A percentile compares a stretch with the other conserved stretches of the same genome.
These are phyloP conservation scores for Amaurobius ferox DNA, from an alignment of 2,888 invertebrate genomes.

Conservation along the genomic window DNA sequence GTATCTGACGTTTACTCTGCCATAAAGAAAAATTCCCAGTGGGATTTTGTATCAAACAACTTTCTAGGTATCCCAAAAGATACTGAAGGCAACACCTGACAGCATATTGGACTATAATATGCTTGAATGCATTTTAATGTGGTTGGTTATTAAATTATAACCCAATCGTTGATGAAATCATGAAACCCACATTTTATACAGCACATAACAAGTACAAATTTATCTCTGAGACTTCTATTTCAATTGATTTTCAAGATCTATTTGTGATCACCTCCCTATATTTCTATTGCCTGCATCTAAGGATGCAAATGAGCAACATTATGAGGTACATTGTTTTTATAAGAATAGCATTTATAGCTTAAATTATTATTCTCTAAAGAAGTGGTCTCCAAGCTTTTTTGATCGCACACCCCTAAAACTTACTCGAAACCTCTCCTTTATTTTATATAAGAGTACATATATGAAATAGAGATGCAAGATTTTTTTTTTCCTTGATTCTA, in stretches of 20 bases:
- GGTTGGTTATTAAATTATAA: not conserved
- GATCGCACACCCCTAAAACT: no score
- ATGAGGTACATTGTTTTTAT: not conserved
- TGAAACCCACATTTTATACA: not conserved
- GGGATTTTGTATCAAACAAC: conserved; percentile 46
- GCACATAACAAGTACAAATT: conserved; percentile 13
- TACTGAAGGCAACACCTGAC: conserved; percentile 41
- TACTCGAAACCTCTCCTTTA: no score
- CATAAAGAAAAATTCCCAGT: conserved; percentile 43
- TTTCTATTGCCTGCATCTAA: not conserved
- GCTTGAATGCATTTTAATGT: conserved; percentile 1
- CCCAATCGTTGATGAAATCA: not conserved
- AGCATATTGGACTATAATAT: not conserved
- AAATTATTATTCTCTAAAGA: no score
- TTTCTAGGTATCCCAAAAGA: conserved; percentile 54
- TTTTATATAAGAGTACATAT: no score
- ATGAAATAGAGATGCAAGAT: no score
- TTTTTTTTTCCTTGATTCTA: no score
- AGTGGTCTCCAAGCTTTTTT: no score
- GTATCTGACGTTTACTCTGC: conserved; percentile 58
- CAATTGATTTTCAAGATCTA: not conserved
- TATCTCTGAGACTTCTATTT: not conserved
- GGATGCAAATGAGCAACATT: not conserved
- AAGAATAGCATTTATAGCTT: not conserved
- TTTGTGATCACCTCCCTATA: not conserved